Percentiles rank a stretch among this genome's conserved stretches.
Conservation (phyloP, 2,797 vertebrate species). For the Tenualosa ilisha region DNA sequence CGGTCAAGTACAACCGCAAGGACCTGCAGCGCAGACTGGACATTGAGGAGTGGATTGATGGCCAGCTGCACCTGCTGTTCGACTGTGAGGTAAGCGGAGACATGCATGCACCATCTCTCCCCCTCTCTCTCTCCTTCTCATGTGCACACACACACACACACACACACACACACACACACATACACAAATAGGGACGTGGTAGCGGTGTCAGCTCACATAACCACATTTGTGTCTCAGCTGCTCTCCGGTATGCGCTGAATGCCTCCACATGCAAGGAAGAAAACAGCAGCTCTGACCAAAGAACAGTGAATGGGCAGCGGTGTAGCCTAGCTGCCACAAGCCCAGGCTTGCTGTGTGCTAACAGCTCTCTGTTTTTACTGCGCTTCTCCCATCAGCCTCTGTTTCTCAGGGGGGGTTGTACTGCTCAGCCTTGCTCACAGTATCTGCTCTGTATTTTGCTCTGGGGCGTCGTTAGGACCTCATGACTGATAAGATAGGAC, state of each 20-base stretch:
- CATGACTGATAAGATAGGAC: background rate
- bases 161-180: background rate
- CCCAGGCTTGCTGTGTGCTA: background rate
- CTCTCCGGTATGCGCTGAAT: background rate
- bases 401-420: background rate
- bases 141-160: background rate
- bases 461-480: background rate
- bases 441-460: background rate
- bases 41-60: slow-evolving; percentile 93
- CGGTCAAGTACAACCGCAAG: slow-evolving; percentile 93
- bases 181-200: background rate
- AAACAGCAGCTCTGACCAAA: background rate
- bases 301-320: background rate
- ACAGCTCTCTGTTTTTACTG: background rate
- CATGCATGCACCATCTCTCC: background rate
- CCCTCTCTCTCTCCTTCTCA: background rate
- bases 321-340: background rate
- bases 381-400: background rate
- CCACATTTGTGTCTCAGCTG: background rate
- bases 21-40: slow-evolving; percentile 94
- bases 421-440: background rate
- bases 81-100: slow-evolving; percentile 81
- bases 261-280: background rate
- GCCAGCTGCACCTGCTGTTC: slow-evolving; percentile 90
- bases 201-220: background rate